Base-by-base conservation (phyloP, 2,113 vertebrate genomes). In the Dolichallabes microphthalmus region DNA sequence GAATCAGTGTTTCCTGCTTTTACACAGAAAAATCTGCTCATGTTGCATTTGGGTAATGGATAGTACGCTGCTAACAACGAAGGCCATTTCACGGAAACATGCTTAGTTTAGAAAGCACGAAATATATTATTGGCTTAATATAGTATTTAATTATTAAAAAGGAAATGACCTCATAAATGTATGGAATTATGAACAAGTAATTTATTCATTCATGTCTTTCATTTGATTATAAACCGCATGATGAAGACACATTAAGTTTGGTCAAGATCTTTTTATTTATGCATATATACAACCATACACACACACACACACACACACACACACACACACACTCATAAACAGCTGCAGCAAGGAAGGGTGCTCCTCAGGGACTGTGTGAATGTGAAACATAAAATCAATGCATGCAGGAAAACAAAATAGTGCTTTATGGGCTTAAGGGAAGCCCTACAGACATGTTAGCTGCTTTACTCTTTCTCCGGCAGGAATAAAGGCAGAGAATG, bases 321-420 rank as follows among this genome's bases (percentile, higher is more conserved):
- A 85, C 71, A 86, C 85, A 83, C 88, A 88, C 87, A 90, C 69
- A 87, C 85, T 69, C 14, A 79, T 9, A 53, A n/a, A 79, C 82
- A 85, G 80, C 61, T 87, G 61, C 58, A 35, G 88, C 85, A 53
- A 30, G 83, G 90, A 92, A 86, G 83, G 63, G 87, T 64, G 73
- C 68, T 78, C 61, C 76, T 75, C 64, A 22, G 82, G 82, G 84
- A 87, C 19, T 63, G 83, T 80, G 88, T 71, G 82, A 55, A 82
- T 68, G 61, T 14, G 35, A 91, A 88, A 78, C 45, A 53, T 50
- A 69, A 80, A 92, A 89, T 93, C 91, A 89, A 89, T 91, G 88
- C 80, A 35, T 55, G 69, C 79, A 87, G 88, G 87, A 88, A 91
- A 84, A 88, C 78, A 89, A 90, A 90, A 87, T 58, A 85, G 81